Evolutionary conservation across 2,797 vertebrate genomes (phyloP).

Genomic region (Cirrhinus molitorella): DNA sequence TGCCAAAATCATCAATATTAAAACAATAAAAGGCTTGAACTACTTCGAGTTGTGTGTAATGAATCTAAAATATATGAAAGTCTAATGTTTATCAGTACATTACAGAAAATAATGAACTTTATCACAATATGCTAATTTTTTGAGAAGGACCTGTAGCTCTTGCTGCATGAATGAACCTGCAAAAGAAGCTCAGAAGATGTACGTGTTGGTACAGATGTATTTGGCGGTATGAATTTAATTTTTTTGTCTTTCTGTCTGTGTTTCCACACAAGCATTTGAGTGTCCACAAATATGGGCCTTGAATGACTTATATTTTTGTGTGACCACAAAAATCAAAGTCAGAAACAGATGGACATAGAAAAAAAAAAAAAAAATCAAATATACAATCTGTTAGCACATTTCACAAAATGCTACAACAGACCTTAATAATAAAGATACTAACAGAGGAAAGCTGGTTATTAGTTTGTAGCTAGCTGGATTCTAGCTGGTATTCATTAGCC

Average conservation of each 20-base stretch:
- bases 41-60: no score
- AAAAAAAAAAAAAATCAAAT: background rate
- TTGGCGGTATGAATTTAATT: background rate
- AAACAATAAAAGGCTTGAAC: no score
- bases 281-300: background rate
- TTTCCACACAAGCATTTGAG: background rate
- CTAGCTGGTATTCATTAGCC: background rate
- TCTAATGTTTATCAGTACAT: no score
- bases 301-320: background rate
- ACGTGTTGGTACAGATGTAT: background rate
- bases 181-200: slow-evolving; percentile 12
- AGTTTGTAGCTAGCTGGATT: background rate
- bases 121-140: no score
- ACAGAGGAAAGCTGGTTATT: background rate
- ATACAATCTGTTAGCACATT: background rate
- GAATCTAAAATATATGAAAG: no score
- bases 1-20: no score
- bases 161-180: slow-evolving; percentile 1
- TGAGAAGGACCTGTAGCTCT: no score
- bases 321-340: background rate
- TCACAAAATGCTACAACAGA: background rate
- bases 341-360: background rate
- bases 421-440: background rate
- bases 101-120: no score
- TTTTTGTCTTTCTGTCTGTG: background rate